Percentiles rank a stretch among this genome's conserved stretches.
Evolutionary conservation across 2,888 invertebrate species (phyloP).

Genomic region (Rhabditoides inermis): DNA sequence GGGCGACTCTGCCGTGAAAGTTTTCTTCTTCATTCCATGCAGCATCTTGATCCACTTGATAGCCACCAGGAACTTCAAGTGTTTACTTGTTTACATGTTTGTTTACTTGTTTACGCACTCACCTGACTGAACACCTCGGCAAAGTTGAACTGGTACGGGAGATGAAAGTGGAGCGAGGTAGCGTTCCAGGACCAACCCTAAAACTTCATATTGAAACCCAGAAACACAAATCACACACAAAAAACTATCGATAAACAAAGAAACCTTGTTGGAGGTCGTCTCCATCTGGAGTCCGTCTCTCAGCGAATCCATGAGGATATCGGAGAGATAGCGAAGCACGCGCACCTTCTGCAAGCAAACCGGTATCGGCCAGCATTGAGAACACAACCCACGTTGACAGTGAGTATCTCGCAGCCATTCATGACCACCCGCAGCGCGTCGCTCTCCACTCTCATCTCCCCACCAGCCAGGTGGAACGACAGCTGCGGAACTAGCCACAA

Average conservation of each 20-base stretch:
- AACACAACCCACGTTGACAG: conserved; percentile 6
- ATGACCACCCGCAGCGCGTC: conserved; percentile 12
- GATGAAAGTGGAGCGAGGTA: conserved; percentile 49
- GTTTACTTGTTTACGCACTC: not conserved
- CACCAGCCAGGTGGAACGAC: conserved; percentile 11
- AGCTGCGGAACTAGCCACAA: conserved; percentile 14
- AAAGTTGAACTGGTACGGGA: conserved; percentile 55
- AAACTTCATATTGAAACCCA: too few relatives aligned
- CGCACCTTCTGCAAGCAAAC: conserved; percentile 10
- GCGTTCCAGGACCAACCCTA: conserved; percentile 53
- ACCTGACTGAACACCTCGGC: conserved; percentile 54
- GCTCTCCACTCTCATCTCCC: conserved; percentile 10
- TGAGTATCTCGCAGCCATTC: conserved; percentile 19
- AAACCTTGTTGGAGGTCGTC: not conserved
- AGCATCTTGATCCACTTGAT: conserved; percentile 86
- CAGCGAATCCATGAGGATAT: conserved; percentile 8
- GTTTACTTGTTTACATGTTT: not conserved
- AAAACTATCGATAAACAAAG: conserved; percentile 1
- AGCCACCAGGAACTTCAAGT: conserved; percentile 64
- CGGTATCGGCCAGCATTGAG: too few relatives aligned
- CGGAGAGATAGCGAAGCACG: conserved; percentile 6
- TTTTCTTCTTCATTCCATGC: conserved; percentile 58
- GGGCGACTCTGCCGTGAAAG: conserved; percentile 66
- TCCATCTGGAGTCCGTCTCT: too few relatives aligned
- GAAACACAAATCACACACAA: too few relatives aligned